A percentile compares a stretch with the other conserved stretches of the same genome.
Conservation (phyloP, 2,888 invertebrate genomes). For the Diabrotica balteata region DNA sequence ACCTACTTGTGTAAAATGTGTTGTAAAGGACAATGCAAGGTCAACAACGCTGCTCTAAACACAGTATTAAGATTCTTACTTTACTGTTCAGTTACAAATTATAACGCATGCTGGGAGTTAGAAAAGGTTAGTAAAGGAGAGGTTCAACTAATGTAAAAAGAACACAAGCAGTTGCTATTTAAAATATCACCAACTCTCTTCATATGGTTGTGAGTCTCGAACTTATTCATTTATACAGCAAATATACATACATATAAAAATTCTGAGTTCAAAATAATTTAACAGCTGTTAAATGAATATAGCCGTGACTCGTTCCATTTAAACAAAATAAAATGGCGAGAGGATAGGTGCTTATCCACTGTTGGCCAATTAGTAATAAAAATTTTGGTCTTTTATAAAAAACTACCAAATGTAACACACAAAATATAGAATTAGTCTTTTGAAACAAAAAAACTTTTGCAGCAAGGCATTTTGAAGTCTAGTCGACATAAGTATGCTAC, state of each 20-base stretch:
- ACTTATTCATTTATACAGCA: conserved; percentile 17
- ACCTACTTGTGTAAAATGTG: conserved; percentile 16
- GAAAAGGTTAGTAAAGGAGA: conserved; percentile 34
- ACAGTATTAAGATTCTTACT: conserved; percentile 20
- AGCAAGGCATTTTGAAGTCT: conserved; percentile 51
- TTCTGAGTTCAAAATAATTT: neutral
- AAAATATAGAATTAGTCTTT: conserved; percentile 39
- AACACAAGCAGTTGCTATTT: conserved; percentile 54
- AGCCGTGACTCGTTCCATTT: conserved; percentile 21
- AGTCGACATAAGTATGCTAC: conserved; percentile 52
- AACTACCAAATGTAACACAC: conserved; percentile 38
- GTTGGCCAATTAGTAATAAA: conserved; percentile 49
- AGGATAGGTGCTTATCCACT: conserved; percentile 58
- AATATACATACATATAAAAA: neutral
- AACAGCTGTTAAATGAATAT: conserved; percentile 1
- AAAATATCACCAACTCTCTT: conserved; percentile 60
- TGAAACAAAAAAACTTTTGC: conserved; percentile 42
- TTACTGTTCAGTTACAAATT: conserved; percentile 24
- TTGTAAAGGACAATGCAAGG: conserved; percentile 10
- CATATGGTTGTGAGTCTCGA: conserved; percentile 30
- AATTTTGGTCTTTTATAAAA: conserved; percentile 38
- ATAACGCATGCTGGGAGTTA: conserved; percentile 47
- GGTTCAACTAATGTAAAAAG: conserved; percentile 36
- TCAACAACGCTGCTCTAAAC: conserved; percentile 12
- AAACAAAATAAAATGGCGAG: conserved; percentile 47